phyloP scores from a whole-genome alignment of 2,888 invertebrate genomes.

The Cephus rjabovi region DNA sequence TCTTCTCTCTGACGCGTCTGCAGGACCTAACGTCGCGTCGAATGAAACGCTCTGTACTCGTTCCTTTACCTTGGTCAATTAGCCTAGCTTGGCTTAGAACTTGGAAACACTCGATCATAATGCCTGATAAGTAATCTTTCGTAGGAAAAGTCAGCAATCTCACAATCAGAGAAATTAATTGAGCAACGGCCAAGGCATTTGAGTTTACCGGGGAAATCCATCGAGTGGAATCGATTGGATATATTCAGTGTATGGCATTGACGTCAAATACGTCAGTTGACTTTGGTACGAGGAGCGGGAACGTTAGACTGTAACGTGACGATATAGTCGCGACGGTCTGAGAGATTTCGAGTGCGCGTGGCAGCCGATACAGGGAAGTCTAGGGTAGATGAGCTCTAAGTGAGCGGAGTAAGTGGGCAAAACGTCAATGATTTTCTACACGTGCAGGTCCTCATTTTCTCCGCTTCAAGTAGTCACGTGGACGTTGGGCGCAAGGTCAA shows the following conservation, averaged over 20 bases:
- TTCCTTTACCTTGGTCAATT: not conserved
- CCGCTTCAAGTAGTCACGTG: slow-evolving; percentile 12
- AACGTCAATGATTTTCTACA: slow-evolving; percentile 15
- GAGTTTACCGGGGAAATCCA: not conserved
- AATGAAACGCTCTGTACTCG: not conserved
- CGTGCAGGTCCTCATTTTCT: slow-evolving; percentile 22
- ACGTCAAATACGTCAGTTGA: not conserved
- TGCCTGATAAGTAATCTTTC: not conserved
- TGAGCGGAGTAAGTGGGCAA: slow-evolving; percentile 13
- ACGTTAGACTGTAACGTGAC: not conserved
- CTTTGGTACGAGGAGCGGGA: not conserved
- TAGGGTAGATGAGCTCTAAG: not conserved
- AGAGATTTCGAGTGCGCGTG: not conserved
- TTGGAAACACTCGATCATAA: not conserved
- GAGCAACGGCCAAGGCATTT: not conserved
- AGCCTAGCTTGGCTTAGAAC: not conserved
- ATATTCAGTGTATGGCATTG: not conserved
- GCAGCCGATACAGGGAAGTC: not conserved
- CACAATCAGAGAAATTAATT: not conserved
- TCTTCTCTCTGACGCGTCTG: not conserved
- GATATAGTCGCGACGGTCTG: not conserved
- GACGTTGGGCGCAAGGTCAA: slow-evolving; percentile 18
- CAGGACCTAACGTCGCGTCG: not conserved
- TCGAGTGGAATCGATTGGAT: not conserved
- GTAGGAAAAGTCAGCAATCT: not conserved